These are phyloP conservation scores for Penaeus chinensis DNA, from an alignment of 1,140 invertebrate genomes.

Conservation along the genomic window DNA sequence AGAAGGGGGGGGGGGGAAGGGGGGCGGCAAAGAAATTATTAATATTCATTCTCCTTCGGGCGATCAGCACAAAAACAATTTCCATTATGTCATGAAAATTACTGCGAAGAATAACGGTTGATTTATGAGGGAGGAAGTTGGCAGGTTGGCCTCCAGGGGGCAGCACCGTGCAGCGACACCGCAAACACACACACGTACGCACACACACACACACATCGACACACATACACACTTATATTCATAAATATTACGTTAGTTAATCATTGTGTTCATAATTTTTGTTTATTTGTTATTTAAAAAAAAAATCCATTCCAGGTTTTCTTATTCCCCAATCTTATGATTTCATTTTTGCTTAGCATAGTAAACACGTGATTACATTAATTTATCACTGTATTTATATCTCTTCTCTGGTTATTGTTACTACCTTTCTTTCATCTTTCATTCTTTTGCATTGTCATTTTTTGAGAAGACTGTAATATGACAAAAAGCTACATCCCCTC, in stretches of 20 bases:
- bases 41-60: constrained; percentile 58
- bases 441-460: no score
- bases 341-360: no score
- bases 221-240: background rate
- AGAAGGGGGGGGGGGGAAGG: constrained; percentile 20
- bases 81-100: constrained; percentile 62
- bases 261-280: no score
- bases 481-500: no score
- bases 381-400: no score
- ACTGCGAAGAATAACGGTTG: constrained; percentile 60
- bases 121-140: constrained; percentile 55
- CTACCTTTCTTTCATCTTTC: no score
- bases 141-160: constrained; percentile 57
- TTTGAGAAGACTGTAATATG: no score
- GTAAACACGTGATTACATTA: no score
- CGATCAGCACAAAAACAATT: constrained; percentile 60
- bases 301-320: no score
- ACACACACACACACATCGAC: background rate
- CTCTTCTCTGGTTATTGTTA: no score
- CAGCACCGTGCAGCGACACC: constrained; percentile 54
- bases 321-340: no score
- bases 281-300: no score
- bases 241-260: background rate
- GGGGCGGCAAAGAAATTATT: constrained; percentile 47
- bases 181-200: background rate